phyloP scores from a whole-genome alignment of 2,113 vertebrate species.

The Callithrix jacchus region DNA sequence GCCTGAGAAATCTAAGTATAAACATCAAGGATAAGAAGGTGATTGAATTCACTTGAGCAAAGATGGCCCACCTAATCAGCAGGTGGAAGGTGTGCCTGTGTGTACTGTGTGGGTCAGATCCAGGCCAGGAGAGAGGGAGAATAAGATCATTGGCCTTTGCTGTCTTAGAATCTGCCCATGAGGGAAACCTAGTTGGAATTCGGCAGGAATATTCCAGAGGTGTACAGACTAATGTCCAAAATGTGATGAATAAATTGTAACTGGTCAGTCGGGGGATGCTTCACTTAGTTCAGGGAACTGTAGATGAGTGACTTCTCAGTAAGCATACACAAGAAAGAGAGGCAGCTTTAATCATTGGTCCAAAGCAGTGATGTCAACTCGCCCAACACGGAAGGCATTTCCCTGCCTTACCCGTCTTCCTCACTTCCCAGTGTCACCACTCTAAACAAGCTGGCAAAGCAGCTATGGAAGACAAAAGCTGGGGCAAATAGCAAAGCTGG shows the following conservation, averaged over 20 bases:
- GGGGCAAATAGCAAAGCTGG: neutral
- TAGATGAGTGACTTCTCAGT: neutral
- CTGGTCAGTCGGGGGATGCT: neutral
- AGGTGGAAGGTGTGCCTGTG: neutral
- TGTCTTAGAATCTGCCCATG: neutral
- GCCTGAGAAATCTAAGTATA: neutral
- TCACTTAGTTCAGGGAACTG: neutral
- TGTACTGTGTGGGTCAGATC: neutral
- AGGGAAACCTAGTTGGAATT: neutral
- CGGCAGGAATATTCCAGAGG: neutral
- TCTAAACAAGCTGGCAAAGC: neutral
- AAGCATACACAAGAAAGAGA: neutral
- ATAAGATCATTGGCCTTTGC: too few relatives aligned
- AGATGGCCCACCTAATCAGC: neutral
- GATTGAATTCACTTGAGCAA: neutral
- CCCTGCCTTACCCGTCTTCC: neutral
- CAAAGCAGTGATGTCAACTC: neutral
- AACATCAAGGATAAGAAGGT: neutral
- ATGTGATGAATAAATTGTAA: neutral
- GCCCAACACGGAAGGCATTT: fast-evolving
- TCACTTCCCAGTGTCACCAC: neutral
- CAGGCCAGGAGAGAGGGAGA: neutral
- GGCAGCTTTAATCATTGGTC: neutral
- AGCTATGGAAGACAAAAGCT: neutral
- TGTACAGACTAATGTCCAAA: neutral